Base-by-base conservation (phyloP, 2,113 vertebrate genomes). In the Setophaga coronata region DNA sequence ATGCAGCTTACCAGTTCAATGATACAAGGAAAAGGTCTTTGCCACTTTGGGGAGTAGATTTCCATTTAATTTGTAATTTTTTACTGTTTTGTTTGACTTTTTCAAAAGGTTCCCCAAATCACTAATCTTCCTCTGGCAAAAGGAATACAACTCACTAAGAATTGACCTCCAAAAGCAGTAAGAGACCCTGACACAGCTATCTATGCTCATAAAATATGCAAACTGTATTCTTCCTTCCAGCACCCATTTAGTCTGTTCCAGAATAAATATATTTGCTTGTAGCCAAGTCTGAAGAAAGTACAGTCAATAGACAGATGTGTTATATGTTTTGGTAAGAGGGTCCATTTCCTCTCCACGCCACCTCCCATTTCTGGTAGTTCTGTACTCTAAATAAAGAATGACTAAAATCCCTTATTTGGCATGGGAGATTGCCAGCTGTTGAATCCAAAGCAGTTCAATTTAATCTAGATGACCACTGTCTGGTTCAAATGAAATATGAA, bases 401-500 rank as follows among this genome's bases (percentile, higher is more conserved):
- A 83, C 48, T 92, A 87, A 92, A 93, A 77, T 93, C 76, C 60
- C 53, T 85, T 95, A 81, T 95, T 86, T 96, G 90, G 77, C 79
- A 95, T 94, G 73, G 89, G 90, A 95, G 67, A 88, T 94, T 94
- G 58, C 82, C 90, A 97, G 96, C 78, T 97, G 88, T 97, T 96
- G 80, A 96, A 93, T 96, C 66, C 76, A 67, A 84, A 91, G 91
- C 58, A 93, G 78, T 90, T 95, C 90, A 93, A 93, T 95, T 95
- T 95, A 96, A 95, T 89, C 82, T 94, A 92, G 65, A 93, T 19
- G 4, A 95, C 91, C 79, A 93, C 89, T 90, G 67, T 94, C 85
- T 97, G 77, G 57, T 93, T 97, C 67, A 95, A 95, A 95, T 93
- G 82, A 96, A 97, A 90, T 92, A 95, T 90, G 83, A 96, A 96